A percentile compares a stretch with the other conserved stretches of the same genome.
These are phyloP conservation scores for Sebastes itinus DNA, from an alignment of 2,797 vertebrate genomes.

Conservation along the genomic window DNA sequence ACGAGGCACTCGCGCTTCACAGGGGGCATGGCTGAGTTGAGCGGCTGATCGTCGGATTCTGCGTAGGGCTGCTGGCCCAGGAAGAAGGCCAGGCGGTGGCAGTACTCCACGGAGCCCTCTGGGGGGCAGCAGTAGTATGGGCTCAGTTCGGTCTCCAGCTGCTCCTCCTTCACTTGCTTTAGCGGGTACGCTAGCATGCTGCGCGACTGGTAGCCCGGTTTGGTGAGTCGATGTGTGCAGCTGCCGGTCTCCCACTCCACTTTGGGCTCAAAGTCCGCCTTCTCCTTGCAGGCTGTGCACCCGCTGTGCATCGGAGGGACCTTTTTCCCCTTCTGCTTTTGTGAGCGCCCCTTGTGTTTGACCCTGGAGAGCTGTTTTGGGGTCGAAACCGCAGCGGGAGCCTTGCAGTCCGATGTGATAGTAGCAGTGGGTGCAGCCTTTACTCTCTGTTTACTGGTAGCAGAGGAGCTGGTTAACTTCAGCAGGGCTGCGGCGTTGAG, in stretches of 20 bases:
- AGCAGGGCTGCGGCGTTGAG: conserved; percentile 95
- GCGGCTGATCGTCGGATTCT: conserved; percentile 85
- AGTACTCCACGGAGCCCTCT: conserved; percentile 87
- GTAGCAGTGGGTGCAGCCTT: conserved; percentile 64
- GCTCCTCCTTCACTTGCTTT: conserved; percentile 84
- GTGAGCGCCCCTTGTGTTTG: conserved; percentile 59
- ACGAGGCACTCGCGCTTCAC: conserved; percentile 92
- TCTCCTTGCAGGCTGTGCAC: conserved; percentile 73
- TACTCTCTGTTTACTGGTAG: conserved; percentile 75
- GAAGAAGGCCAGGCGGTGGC: conserved; percentile 91
- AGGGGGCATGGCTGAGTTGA: conserved; percentile 78
- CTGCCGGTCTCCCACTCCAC: conserved; percentile 73
- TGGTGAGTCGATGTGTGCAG: conserved; percentile 73
- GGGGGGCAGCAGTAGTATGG: conserved; percentile 85
- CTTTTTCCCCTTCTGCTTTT: conserved; percentile 57
- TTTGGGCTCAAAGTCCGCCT: conserved; percentile 75
- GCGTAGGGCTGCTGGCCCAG: conserved; percentile 90
- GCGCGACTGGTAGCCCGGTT: conserved; percentile 81
- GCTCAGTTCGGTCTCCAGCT: conserved; percentile 82
- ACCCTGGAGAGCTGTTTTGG: conserved; percentile 59
- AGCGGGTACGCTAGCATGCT: conserved; percentile 82
- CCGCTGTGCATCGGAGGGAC: conserved; percentile 12
- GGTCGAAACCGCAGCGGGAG: conserved; percentile 1
- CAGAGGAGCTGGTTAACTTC: conserved; percentile 90
- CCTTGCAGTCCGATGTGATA: conserved; percentile 64